A percentile compares a stretch with the other conserved stretches of the same genome.
phyloP scores from a whole-genome alignment of 2,888 invertebrate species.

The Lithodes maja region DNA sequence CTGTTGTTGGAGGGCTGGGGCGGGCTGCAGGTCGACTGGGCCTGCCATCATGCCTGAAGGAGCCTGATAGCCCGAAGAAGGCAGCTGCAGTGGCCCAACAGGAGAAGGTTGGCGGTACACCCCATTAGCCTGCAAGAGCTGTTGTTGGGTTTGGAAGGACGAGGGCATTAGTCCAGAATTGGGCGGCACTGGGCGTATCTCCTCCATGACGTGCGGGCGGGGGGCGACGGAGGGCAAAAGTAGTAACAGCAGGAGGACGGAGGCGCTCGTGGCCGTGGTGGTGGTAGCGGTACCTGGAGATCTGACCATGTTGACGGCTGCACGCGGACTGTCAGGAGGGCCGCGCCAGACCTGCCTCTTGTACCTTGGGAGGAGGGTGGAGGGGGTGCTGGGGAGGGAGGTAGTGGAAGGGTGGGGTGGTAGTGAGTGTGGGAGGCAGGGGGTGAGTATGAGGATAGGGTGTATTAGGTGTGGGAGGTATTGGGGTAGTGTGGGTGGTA shows the following conservation, averaged over 20 bases:
- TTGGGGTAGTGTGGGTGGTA: background rate
- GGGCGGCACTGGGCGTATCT: background rate
- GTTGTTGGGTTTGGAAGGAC: no score
- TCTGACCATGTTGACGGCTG: background rate
- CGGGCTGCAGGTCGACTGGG: background rate
- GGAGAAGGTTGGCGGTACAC: no score
- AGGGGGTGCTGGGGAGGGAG: background rate
- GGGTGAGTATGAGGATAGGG: background rate
- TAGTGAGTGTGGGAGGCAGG: background rate
- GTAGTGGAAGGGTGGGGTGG: background rate
- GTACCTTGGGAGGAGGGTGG: background rate
- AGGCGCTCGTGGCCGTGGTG: background rate
- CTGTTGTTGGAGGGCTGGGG: background rate
- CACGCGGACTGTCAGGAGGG: background rate
- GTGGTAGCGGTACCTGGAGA: background rate
- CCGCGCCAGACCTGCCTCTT: background rate
- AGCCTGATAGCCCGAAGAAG: background rate
- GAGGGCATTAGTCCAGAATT: background rate
- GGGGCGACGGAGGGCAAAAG: background rate
- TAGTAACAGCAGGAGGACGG: background rate
- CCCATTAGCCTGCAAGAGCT: no score
- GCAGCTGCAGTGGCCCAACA: background rate
- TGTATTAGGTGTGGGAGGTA: background rate
- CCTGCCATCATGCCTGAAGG: background rate
- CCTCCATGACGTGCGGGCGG: background rate